These are phyloP conservation scores for Octomys mimax DNA, from an alignment of 2,797 vertebrate species.

Conservation along the genomic window DNA sequence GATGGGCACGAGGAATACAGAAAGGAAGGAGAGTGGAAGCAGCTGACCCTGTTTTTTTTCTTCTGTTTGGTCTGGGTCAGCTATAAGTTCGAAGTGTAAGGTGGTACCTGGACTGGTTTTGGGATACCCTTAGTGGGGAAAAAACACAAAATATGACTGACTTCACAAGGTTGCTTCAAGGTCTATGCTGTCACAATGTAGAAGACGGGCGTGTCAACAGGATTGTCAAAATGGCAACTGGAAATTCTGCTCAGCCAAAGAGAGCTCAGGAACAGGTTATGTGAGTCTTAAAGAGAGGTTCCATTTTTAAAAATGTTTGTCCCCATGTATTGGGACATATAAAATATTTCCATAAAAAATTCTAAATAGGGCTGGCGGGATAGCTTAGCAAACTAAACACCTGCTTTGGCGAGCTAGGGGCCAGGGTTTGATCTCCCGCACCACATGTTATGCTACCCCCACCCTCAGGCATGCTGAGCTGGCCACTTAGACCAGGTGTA, in stretches of 20 bases:
- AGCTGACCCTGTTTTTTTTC: background rate
- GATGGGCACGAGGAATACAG: background rate
- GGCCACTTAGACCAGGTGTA: too few species aligned
- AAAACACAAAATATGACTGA: background rate
- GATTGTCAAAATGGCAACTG: constrained; percentile 35
- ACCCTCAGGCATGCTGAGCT: too few species aligned
- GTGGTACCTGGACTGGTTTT: background rate
- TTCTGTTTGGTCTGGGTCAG: background rate
- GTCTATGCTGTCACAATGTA: background rate
- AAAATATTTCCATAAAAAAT: constrained; percentile 48
- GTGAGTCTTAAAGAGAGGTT: background rate
- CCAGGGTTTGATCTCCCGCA: too few species aligned
- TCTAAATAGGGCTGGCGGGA: background rate
- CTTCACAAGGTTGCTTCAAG: background rate
- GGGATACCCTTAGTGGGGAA: background rate
- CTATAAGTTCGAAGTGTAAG: background rate
- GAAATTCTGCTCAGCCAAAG: background rate
- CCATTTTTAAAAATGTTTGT: background rate
- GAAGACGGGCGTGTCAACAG: background rate
- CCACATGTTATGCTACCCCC: too few species aligned
- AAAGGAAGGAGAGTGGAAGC: background rate
- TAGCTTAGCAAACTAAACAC: too few species aligned
- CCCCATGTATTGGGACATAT: background rate
- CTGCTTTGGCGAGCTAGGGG: too few species aligned
- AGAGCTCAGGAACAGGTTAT: background rate